Percentiles rank a stretch among this genome's conserved stretches.
These are phyloP conservation scores for Pogonocichla stellata DNA, from an alignment of 2,113 vertebrate species.

Conservation along the genomic window DNA sequence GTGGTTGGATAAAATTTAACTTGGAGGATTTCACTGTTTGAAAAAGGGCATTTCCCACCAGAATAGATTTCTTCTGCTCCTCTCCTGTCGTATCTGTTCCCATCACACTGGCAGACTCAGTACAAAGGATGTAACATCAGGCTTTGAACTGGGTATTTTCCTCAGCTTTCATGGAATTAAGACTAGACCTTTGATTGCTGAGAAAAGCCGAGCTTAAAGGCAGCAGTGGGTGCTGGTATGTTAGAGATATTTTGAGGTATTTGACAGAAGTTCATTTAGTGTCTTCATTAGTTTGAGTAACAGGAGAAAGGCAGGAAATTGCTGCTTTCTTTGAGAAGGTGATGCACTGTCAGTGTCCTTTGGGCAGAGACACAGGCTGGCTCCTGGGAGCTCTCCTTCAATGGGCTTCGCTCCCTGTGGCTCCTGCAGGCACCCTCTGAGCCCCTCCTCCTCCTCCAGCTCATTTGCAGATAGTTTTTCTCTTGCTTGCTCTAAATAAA, in stretches of 20 bases:
- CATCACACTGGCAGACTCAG: not conserved
- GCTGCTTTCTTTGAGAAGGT: not conserved
- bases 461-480: conserved; percentile 6
- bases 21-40: not conserved
- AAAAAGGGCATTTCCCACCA: not conserved
- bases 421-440: not conserved
- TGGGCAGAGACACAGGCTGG: not conserved
- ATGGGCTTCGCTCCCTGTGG: not conserved
- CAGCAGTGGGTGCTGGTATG: not conserved
- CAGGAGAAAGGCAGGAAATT: not conserved
- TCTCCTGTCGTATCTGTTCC: not conserved
- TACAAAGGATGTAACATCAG: not conserved
- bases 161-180: not conserved
- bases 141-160: not conserved
- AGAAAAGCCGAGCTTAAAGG: not conserved
- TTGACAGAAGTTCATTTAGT: not conserved
- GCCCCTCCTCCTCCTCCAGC: not conserved
- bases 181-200: not conserved
- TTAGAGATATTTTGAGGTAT: not conserved
- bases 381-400: not conserved
- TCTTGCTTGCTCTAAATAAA: conserved; percentile 16
- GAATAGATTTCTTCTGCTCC: not conserved
- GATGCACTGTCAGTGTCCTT: not conserved
- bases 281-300: not conserved
- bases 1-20: not conserved